phyloP scores from a whole-genome alignment of 1,140 invertebrate genomes.

The Steinernema feltiae region DNA sequence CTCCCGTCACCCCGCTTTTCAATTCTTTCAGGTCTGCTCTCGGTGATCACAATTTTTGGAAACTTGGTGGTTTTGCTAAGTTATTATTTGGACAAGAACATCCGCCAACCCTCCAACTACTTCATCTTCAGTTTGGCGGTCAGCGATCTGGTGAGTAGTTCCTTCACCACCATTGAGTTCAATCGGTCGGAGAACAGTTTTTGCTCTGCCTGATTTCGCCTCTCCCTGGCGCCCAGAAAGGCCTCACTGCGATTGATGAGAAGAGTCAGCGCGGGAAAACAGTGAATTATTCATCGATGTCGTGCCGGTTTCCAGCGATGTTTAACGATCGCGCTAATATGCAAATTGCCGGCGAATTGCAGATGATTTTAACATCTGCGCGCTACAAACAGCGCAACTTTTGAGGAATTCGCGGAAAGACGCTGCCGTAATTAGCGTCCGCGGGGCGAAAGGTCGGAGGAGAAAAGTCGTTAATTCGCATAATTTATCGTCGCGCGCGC shows the following conservation, averaged over 20 bases:
- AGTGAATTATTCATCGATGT: not conserved
- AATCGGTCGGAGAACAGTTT: not conserved
- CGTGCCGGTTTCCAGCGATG: slow-evolving; percentile 9
- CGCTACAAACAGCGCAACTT: not conserved
- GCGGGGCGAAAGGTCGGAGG: not conserved
- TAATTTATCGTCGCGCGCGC: not conserved
- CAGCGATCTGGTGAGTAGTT: slow-evolving; percentile 76
- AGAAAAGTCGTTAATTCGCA: not conserved
- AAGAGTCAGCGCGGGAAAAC: not conserved
- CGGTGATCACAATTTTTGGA: slow-evolving; percentile 68
- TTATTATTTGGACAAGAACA: slow-evolving; percentile 90
- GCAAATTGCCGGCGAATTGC: not conserved
- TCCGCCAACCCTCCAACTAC: slow-evolving; percentile 97
- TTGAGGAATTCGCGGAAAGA: not conserved
- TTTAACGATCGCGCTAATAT: not conserved
- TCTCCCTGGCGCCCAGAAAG: not conserved
- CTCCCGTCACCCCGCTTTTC: no score
- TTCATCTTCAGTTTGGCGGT: slow-evolving; percentile 96
- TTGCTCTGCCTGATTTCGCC: not conserved
- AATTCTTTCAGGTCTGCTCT: no score
- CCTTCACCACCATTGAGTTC: not conserved
- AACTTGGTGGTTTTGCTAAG: slow-evolving; percentile 92
- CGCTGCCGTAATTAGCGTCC: not conserved
- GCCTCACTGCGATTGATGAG: slow-evolving; percentile 5
- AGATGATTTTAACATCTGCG: not conserved